Base-by-base conservation (phyloP, 2,888 invertebrate species). In the Microctonus aethiopoides region DNA sequence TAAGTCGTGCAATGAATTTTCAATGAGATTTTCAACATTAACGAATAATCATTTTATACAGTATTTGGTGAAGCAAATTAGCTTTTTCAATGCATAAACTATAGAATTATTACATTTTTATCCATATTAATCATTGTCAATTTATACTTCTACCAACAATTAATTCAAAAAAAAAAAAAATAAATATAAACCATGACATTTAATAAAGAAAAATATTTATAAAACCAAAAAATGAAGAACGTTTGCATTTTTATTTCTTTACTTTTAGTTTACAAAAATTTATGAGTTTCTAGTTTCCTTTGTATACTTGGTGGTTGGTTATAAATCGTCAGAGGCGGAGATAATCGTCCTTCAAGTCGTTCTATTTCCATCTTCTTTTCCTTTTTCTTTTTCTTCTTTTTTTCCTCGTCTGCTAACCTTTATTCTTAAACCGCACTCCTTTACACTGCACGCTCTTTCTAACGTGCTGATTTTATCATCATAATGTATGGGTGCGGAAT, bases 251-350 rank as follows among this genome's bases (percentile, higher is more conserved):
- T 46, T 54, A 11, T 54, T 54, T 54, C 24, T 54, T 54, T 4
- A 11, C 24, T 11, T 26, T 13, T 26, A 24, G 24, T 54, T 20
- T 22, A 46, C 57, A 73, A n/a, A n/a, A n/a, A 75, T 75, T 75
- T 75, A 75, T 75, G 73, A 70, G 70, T 36, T 59, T 71, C 68
- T 46, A 46, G 46, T 46, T 75, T 73, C 75, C 71, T 73, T 73
- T 73, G 73, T 73, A 73, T 75, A 73, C 65, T 74, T 72, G 75
- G 67, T 67, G 61, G 68, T 66, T 46, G 66, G 63, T 71, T 73
- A 75, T 75, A 75, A 75, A 75, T 75, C 72, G 75, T 70, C 69
- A 59, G 70, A 60, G 70, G 67, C 69, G 71, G 67, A 68, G 75
- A 75, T 75, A 74, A 75, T 70, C 71, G 32, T 36, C 29, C 24